phyloP scores from a whole-genome alignment of 1,140 invertebrate species.

The Nebria ingens region DNA sequence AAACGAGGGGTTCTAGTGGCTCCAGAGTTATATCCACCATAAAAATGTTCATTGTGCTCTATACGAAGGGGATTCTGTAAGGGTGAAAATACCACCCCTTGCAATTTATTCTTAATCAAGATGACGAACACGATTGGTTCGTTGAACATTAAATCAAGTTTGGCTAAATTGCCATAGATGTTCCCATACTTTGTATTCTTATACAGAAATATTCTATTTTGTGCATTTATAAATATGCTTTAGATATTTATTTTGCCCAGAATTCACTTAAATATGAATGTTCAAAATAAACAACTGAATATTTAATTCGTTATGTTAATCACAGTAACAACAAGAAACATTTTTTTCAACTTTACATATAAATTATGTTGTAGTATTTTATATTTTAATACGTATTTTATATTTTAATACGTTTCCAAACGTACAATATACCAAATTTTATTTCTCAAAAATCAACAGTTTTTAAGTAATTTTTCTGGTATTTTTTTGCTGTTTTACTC shows the following conservation, averaged over 20 bases:
- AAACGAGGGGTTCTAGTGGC: not conserved
- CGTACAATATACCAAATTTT: too few species aligned
- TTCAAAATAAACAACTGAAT: too few species aligned
- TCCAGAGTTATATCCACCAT: not conserved
- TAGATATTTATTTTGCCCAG: not conserved
- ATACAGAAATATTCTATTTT: too few species aligned
- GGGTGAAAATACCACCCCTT: not conserved
- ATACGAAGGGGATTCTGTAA: not conserved
- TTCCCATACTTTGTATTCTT: not conserved
- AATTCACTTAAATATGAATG: not conserved
- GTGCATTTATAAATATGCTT: not conserved
- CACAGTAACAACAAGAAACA: too few species aligned
- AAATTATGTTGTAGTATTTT: too few species aligned
- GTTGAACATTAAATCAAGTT: not conserved
- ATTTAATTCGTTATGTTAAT: too few species aligned
- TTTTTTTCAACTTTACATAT: too few species aligned
- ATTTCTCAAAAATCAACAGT: too few species aligned
- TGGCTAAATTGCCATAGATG: not conserved
- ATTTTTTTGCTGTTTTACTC: too few species aligned
- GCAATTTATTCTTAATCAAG: conserved; percentile 7
- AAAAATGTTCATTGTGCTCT: not conserved
- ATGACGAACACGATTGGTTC: not conserved
- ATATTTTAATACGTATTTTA: too few species aligned
- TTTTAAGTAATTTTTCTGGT: too few species aligned
- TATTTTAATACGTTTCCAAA: too few species aligned